Conservation (phyloP, 2,888 invertebrate species). For the Platynereis dumerilii region DNA sequence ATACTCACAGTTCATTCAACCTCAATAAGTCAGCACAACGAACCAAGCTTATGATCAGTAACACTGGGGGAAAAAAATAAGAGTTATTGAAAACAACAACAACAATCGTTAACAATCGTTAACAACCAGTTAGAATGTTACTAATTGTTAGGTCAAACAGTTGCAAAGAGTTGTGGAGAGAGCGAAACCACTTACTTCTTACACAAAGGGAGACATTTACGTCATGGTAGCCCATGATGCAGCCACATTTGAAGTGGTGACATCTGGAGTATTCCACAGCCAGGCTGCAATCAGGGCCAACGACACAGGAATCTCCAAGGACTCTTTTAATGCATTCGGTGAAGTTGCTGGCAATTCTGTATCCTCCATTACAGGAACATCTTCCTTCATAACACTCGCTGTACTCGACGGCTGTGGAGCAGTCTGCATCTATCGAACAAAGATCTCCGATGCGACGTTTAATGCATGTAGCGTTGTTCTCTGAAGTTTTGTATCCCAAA, state of each 20-base stretch:
- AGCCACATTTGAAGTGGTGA: not conserved
- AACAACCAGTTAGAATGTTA: no score
- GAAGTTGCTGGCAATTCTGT: not conserved
- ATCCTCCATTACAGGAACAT: not conserved
- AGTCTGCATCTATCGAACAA: not conserved
- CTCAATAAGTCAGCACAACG: no score
- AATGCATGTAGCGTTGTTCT: conserved; percentile 1
- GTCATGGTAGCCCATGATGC: not conserved
- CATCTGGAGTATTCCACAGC: not conserved
- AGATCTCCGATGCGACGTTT: not conserved
- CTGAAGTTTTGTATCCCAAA: not conserved
- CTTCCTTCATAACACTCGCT: not conserved
- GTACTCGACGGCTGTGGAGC: not conserved
- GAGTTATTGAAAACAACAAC: no score
- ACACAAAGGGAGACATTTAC: not conserved
- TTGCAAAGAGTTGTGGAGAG: no score
- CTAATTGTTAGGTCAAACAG: no score
- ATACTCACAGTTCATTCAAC: no score
- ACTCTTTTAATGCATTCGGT: not conserved
- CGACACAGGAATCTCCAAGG: not conserved
- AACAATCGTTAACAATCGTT: no score
- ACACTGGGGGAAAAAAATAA: no score
- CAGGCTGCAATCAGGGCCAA: not conserved
- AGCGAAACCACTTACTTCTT: conserved; percentile 11
- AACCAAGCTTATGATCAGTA: no score